Evolutionary conservation across 2,888 invertebrate genomes (phyloP).

Genomic region (Thalpophila matura): DNA sequence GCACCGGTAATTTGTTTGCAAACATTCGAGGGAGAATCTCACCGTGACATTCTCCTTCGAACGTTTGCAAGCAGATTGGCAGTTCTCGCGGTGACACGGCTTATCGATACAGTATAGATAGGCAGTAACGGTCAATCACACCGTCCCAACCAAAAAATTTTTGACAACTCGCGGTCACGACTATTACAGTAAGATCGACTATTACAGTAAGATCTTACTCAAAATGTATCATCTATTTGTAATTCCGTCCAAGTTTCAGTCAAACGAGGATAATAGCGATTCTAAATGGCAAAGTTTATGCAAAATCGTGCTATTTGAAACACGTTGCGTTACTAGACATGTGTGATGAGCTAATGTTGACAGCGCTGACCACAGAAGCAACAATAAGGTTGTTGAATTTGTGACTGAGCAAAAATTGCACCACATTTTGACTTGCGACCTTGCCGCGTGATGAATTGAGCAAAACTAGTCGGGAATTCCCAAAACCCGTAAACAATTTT

Average conservation of each 20-base stretch:
- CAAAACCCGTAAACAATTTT: not conserved
- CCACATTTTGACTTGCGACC: conserved; percentile 22
- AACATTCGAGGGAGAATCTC: no score
- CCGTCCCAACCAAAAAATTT: not conserved
- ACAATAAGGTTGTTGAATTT: conserved; percentile 18
- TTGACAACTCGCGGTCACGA: conserved; percentile 5
- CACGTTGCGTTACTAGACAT: conserved; percentile 16
- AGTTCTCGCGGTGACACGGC: no score
- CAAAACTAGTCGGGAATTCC: conserved; percentile 18
- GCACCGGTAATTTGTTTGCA: no score
- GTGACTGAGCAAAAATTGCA: conserved; percentile 36
- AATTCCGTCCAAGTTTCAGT: conserved; percentile 37
- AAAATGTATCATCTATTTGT: conserved; percentile 23
- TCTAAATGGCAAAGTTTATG: conserved; percentile 11
- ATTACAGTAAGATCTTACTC: not conserved
- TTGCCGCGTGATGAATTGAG: conserved; percentile 11
- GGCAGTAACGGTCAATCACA: not conserved
- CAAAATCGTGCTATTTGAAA: conserved; percentile 32
- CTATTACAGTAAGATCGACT: no score
- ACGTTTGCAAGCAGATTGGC: no score
- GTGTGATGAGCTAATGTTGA: conserved; percentile 37
- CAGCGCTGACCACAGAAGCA: conserved; percentile 30
- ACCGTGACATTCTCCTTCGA: no score
- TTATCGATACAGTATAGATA: no score
- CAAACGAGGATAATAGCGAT: conserved; percentile 36